Evolutionary conservation across 2,113 vertebrate genomes (phyloP).

Genomic region (Pomatostomus ruficeps): DNA sequence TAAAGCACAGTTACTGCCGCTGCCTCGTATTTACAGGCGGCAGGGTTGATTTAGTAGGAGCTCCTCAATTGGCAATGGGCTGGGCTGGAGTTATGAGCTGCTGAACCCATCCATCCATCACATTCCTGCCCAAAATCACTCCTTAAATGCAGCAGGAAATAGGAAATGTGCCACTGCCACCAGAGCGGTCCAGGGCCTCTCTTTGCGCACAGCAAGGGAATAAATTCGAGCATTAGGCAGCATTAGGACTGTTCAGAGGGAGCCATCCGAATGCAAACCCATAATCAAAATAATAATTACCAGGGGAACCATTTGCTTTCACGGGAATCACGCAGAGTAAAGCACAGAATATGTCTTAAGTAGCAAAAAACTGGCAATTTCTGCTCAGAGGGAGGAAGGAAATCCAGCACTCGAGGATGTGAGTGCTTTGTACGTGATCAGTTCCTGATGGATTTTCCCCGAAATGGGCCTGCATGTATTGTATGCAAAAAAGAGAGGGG

Average conservation of each 20-base stretch:
- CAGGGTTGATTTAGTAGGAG: conserved; percentile 33
- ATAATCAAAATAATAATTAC: conserved; percentile 48
- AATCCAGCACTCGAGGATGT: neutral
- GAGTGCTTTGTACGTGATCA: conserved; percentile 9
- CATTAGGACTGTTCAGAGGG: conserved; percentile 6
- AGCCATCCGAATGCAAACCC: conserved; percentile 25
- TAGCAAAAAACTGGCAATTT: conserved; percentile 1
- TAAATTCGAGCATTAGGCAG: neutral
- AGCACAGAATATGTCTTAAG: neutral
- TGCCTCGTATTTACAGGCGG: neutral
- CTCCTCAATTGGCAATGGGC: neutral
- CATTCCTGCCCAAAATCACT: neutral
- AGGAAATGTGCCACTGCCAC: neutral
- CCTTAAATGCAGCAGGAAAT: conserved; percentile 29
- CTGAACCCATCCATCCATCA: neutral
- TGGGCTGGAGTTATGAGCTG: conserved; percentile 8
- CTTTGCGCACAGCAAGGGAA: neutral
- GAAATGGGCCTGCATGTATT: neutral
- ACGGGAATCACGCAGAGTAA: neutral
- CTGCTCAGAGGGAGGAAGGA: neutral
- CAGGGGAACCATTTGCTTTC: conserved; percentile 11
- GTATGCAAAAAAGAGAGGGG: neutral
- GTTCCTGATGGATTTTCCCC: neutral
- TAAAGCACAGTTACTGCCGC: neutral
- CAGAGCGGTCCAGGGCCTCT: neutral